A percentile compares a stretch with the other conserved stretches of the same genome.
These are phyloP conservation scores for Paratilapia polleni DNA, from an alignment of 2,113 vertebrate genomes.

Conservation along the genomic window DNA sequence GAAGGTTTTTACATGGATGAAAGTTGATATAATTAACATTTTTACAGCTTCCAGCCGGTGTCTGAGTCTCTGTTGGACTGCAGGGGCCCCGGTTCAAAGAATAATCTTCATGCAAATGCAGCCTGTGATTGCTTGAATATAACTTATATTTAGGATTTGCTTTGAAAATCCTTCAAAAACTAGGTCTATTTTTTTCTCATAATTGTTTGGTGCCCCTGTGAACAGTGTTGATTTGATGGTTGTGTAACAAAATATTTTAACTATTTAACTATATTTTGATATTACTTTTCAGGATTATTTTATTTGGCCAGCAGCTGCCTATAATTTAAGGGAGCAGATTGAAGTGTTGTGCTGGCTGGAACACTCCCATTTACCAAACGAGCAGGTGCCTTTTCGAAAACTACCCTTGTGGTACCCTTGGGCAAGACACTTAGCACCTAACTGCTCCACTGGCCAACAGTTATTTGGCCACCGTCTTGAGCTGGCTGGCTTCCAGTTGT, in stretches of 20 bases:
- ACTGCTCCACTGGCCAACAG: conserved; percentile 28
- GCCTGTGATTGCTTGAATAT: no score
- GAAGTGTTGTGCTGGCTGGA: conserved; percentile 15
- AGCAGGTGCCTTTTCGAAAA: background rate
- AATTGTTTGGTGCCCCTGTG: background rate
- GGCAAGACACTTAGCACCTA: conserved; percentile 41
- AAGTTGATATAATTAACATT: background rate
- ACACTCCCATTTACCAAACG: conserved; percentile 36
- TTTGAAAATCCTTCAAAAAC: background rate
- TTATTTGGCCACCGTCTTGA: conserved; percentile 15
- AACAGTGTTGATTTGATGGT: background rate
- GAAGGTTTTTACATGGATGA: background rate
- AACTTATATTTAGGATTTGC: background rate
- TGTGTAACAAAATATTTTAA: background rate
- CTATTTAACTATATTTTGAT: background rate
- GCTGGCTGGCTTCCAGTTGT: conserved; percentile 41
- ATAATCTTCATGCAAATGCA: background rate
- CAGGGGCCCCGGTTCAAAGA: background rate
- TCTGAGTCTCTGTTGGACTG: background rate
- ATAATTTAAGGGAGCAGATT: background rate
- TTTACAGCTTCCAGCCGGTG: background rate
- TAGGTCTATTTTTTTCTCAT: background rate
- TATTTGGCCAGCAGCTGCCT: background rate
- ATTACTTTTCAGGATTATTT: background rate
- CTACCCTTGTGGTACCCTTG: conserved; percentile 28